phyloP scores from a whole-genome alignment of 2,113 vertebrate genomes.

The Sminthopsis crassicaudata region DNA sequence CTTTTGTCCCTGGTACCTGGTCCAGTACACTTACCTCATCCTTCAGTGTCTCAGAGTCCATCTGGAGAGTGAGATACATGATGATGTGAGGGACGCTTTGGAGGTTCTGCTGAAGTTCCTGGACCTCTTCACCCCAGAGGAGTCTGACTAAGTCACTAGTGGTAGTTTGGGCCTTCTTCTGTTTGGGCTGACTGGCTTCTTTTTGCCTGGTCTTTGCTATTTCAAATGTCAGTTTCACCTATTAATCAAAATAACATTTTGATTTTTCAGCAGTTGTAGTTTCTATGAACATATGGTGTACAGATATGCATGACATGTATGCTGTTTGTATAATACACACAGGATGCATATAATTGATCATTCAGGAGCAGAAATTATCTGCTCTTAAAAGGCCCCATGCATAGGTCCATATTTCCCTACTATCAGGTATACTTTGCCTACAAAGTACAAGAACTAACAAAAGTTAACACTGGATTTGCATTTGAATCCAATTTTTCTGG shows the following conservation, averaged over 20 bases:
- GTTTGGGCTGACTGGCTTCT: conserved; percentile 70
- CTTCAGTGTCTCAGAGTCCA: conserved; percentile 88
- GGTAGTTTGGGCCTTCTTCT: conserved; percentile 75
- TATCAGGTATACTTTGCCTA: background rate
- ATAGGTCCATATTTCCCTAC: background rate
- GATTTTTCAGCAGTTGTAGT: conserved; percentile 7
- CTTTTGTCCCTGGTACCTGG: background rate
- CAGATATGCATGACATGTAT: background rate
- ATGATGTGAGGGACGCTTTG: conserved; percentile 88
- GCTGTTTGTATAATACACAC: background rate
- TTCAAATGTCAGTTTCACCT: conserved; percentile 97
- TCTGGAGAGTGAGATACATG: conserved; percentile 93
- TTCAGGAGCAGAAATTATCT: background rate
- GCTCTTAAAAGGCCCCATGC: background rate
- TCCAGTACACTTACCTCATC: conserved; percentile 90
- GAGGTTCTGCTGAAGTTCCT: conserved; percentile 84
- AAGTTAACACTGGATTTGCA: background rate
- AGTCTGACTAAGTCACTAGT: conserved; percentile 90
- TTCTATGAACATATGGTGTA: background rate
- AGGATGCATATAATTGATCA: background rate
- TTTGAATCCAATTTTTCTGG: background rate
- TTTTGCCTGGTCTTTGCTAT: conserved; percentile 81
- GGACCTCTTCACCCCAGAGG: conserved; percentile 90
- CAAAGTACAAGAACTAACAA: background rate
- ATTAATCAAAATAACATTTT: conserved; percentile 50